Percentiles rank a stretch among this genome's conserved stretches.
phyloP scores from a whole-genome alignment of 2,797 vertebrate genomes.

The Lutjanus campechanus region DNA sequence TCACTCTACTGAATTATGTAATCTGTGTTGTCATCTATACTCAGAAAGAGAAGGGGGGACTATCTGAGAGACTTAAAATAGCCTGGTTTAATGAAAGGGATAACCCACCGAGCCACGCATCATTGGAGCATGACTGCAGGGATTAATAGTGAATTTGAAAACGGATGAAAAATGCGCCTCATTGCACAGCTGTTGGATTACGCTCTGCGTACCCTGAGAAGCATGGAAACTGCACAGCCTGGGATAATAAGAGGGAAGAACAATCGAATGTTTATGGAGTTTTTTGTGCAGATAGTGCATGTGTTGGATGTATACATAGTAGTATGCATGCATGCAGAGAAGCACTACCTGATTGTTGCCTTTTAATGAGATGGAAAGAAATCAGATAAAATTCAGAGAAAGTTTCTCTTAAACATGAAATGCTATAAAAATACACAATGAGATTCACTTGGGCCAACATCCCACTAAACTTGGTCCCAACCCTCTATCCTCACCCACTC shows the following conservation, averaged over 20 bases:
- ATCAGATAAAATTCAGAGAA: conserved; percentile 52
- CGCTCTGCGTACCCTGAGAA: conserved; percentile 62
- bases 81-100: conserved; percentile 82
- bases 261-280: conserved; percentile 70
- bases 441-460: conserved; percentile 47
- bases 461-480: conserved; percentile 15
- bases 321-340: conserved; percentile 84
- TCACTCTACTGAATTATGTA: conserved; percentile 72
- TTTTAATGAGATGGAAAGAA: conserved; percentile 75
- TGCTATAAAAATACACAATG: conserved; percentile 53
- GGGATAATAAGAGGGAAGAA: conserved; percentile 72
- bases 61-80: conserved; percentile 64
- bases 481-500: conserved; percentile 8
- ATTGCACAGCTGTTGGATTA: conserved; percentile 84
- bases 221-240: conserved; percentile 78
- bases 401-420: conserved; percentile 44
- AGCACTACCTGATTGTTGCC: conserved; percentile 81
- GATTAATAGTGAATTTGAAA: conserved; percentile 78
- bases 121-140: conserved; percentile 68
- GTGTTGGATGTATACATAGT: conserved; percentile 81
- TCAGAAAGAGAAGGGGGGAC: conserved; percentile 24
- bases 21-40: conserved; percentile 67
- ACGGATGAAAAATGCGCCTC: conserved; percentile 78
- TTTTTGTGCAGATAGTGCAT: conserved; percentile 77
- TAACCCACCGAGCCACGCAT: conserved; percentile 74